Evolutionary conservation across 2,888 invertebrate genomes (phyloP), one percentile per base, ranked within the genome.

Genomic region (Biston betularia): DNA sequence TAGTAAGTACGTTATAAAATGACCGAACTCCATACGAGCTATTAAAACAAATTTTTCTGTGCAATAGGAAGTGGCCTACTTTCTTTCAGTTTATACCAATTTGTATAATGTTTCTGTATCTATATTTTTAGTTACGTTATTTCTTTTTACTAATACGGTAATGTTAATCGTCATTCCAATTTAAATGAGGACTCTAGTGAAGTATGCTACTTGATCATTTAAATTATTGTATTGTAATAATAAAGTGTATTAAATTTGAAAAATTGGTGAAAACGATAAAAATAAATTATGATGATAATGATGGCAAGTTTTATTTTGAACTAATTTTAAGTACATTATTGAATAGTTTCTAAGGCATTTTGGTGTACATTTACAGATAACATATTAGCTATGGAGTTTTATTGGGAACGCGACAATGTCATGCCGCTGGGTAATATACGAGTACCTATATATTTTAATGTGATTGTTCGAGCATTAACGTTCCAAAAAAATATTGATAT

Each of bases 111-210:
- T 80, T 81, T 75, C 71, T 80, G 49, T 48, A 33, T 87, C 81
- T 85, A 88, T 84, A 86, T 88, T 89, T 87, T 89, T 87, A 90
- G 85, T 90, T 90, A 89, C 86, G 91, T 92, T 93, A 91, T 90
- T 90, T 90, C 88, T 89, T 92, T 92, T 86, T 59, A 63, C 85
- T 91, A 89, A 89, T 88, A 80, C 86, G 89, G 90, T 88, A 91
- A 91, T 90, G 87, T 91, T 92, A 92, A 92, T 89, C 87, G 89
- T 93, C 93, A 93, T 93, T 93, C 93, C 93, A 93, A 87, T 93
- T 92, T 90, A 92, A 92, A 92, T 90, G 90, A 92, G 87, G 89
- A 88, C 86, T 89, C 85, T 92, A 92, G 90, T 79, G 84, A 88
- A 87, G 84, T 92, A 90, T 87, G 87, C 88, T 89, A 90, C 88